A percentile compares a stretch with the other conserved stretches of the same genome.
Evolutionary conservation across 2,113 vertebrate genomes (phyloP).

Genomic region (Sapayoa aenigma): DNA sequence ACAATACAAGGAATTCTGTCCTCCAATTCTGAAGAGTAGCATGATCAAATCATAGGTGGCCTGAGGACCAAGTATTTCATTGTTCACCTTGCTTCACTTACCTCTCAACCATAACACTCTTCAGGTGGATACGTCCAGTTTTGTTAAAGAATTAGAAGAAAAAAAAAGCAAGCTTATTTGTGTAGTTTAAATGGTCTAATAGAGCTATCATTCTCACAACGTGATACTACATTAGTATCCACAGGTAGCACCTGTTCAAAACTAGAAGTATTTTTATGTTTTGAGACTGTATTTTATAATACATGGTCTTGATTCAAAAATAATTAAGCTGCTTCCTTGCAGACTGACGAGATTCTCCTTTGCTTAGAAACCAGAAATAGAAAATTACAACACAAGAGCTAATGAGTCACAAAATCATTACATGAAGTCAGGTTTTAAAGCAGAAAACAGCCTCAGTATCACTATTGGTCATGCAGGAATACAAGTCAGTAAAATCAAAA

Average conservation of each 20-base stretch:
- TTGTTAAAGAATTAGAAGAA: background rate
- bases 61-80: background rate
- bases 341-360: background rate
- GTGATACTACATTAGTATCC: background rate
- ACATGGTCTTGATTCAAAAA: background rate
- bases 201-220: background rate
- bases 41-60: background rate
- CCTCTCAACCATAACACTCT: background rate
- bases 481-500: background rate
- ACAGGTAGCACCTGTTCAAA: background rate
- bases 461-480: background rate
- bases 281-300: background rate
- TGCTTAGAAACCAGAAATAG: background rate
- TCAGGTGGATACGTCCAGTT: background rate
- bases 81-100: background rate
- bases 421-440: background rate
- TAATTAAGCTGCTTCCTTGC: background rate
- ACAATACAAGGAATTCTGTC: background rate
- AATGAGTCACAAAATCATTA: conserved; percentile 24
- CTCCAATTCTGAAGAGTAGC: background rate
- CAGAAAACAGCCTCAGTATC: background rate
- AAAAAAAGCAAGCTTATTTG: background rate
- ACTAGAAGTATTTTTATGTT: background rate
- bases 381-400: background rate
- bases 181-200: background rate